A percentile compares a stretch with the other conserved stretches of the same genome.
Conservation (phyloP, 23 tunicate species). For the Aplidium turbinatum region DNA sequence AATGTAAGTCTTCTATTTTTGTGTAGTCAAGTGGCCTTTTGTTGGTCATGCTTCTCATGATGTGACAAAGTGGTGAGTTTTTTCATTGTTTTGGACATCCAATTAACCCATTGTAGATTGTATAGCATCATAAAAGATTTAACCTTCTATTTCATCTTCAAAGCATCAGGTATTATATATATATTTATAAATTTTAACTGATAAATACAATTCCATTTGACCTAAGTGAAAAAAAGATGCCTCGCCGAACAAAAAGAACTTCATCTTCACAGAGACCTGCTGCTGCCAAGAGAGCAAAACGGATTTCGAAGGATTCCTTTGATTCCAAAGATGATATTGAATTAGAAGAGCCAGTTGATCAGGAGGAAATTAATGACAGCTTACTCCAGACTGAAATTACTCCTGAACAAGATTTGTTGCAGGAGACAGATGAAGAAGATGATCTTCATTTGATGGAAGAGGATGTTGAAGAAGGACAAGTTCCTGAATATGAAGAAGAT, state of each 20-base stretch:
- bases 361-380: conserved; percentile 1
- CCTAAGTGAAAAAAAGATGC: too few relatives aligned
- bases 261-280: background rate
- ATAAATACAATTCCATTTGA: too few relatives aligned
- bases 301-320: conserved; percentile 2
- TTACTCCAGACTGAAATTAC: background rate
- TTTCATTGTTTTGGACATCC: too few relatives aligned
- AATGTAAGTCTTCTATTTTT: too few relatives aligned
- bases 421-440: background rate
- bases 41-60: too few relatives aligned
- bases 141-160: too few relatives aligned
- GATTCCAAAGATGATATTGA: background rate
- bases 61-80: too few relatives aligned
- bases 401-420: conserved; percentile 11
- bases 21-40: too few relatives aligned
- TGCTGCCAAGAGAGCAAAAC: conserved; percentile 1
- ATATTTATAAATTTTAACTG: too few relatives aligned
- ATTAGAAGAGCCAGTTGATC: conserved; percentile 21
- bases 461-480: conserved; percentile 18
- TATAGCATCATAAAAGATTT: too few relatives aligned
- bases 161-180: too few relatives aligned
- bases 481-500: conserved; percentile 1
- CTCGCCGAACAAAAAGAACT: conserved; percentile 10
- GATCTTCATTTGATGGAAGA: background rate
- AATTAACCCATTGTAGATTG: too few relatives aligned